A percentile compares a stretch with the other conserved stretches of the same genome.
phyloP scores from a whole-genome alignment of 2,113 vertebrate species.

The Phainopepla nitens region DNA sequence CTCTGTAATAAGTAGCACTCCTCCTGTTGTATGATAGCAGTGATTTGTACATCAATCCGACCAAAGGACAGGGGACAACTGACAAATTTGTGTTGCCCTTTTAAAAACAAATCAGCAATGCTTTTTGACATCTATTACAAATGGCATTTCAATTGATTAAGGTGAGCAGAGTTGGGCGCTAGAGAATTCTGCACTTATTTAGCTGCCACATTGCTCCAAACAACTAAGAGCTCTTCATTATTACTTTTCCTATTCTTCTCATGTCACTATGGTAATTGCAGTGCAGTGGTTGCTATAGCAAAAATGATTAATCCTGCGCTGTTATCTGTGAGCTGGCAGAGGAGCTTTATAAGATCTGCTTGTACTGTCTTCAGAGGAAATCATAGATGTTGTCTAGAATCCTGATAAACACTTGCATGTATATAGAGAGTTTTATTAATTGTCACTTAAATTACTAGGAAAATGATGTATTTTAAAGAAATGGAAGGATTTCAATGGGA shows the following conservation, averaged over 20 bases:
- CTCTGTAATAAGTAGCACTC: neutral
- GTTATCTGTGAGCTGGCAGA: slow-evolving; percentile 33
- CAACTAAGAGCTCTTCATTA: slow-evolving; percentile 40
- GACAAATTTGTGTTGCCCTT: neutral
- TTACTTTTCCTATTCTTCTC: slow-evolving; percentile 24
- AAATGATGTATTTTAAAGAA: neutral
- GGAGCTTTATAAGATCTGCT: slow-evolving; percentile 1
- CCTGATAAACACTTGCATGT: slow-evolving; percentile 31
- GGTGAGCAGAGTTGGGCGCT: neutral
- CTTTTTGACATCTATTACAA: slow-evolving; percentile 16
- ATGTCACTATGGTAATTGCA: slow-evolving; percentile 55
- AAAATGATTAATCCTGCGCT: slow-evolving; percentile 43
- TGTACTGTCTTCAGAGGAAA: neutral
- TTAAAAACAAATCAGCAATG: neutral
- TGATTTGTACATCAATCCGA: neutral
- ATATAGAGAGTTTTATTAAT: neutral
- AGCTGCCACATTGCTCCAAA: slow-evolving; percentile 32
- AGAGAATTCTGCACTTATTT: slow-evolving; percentile 21
- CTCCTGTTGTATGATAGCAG: neutral
- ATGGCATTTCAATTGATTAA: slow-evolving; percentile 10
- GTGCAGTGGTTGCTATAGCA: slow-evolving; percentile 60
- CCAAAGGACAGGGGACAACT: neutral
- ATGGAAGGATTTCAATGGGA: neutral
- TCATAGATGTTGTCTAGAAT: slow-evolving; percentile 36
- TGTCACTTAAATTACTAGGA: neutral